These are phyloP conservation scores for Homarus americanus DNA, from an alignment of 1,140 invertebrate genomes.

Conservation along the genomic window DNA sequence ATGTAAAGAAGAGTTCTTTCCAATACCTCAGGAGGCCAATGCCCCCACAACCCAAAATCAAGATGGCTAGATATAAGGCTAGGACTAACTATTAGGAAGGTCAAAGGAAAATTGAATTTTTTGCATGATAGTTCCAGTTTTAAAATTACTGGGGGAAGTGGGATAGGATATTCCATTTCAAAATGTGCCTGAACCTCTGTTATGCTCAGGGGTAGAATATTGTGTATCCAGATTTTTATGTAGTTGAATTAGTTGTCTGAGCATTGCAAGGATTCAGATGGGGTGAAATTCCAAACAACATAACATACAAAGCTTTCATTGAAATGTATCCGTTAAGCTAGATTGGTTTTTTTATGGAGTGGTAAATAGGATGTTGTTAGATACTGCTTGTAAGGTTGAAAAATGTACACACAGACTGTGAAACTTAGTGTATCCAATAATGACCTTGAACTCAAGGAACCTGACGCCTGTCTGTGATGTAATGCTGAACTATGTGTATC, in stretches of 20 bases:
- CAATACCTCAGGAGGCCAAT: constrained; percentile 61
- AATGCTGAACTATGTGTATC: constrained; percentile 23
- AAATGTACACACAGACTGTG: constrained; percentile 35
- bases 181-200: constrained; percentile 29
- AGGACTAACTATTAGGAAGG: not conserved
- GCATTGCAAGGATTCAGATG: constrained; percentile 44
- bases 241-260: constrained; percentile 17
- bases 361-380: constrained; percentile 43
- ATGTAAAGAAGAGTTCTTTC: constrained; percentile 58
- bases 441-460: constrained; percentile 15
- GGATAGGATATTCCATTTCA: not conserved
- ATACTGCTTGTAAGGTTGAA: constrained; percentile 15
- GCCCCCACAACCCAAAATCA: constrained; percentile 56
- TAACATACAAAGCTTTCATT: constrained; percentile 36
- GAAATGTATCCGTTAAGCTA: constrained; percentile 48
- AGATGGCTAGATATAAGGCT: not conserved
- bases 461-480: constrained; percentile 53
- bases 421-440: constrained; percentile 4
- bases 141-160: not conserved
- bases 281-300: constrained; percentile 9
- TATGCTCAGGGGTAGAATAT: constrained; percentile 20
- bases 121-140: not conserved
- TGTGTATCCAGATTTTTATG: constrained; percentile 51
- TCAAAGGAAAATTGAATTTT: not conserved
- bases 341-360: constrained; percentile 33